Evolutionary conservation across 2,113 vertebrate genomes (phyloP).

Genomic region (Nipponia nippon): DNA sequence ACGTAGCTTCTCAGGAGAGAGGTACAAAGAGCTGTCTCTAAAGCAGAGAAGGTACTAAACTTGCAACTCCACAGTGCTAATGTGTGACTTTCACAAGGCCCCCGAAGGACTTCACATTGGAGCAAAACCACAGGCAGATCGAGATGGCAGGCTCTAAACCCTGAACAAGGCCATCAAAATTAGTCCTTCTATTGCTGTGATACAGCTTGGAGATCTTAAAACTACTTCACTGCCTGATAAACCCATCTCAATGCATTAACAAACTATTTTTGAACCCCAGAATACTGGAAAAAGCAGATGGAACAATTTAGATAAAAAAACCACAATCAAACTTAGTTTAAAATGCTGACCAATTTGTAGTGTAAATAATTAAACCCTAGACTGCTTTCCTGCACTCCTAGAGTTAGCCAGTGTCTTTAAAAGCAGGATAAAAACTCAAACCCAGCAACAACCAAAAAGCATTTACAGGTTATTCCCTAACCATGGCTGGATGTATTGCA

Average conservation of each 20-base stretch:
- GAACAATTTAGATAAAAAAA: neutral
- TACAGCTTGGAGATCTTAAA: neutral
- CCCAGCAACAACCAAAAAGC: neutral
- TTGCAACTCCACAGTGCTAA: neutral
- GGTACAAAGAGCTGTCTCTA: neutral
- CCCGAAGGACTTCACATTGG: neutral
- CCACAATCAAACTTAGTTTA: neutral
- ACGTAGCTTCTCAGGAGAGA: fast-evolving
- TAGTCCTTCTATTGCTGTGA: neutral
- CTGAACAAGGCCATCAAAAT: neutral
- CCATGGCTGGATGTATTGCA: slow-evolving; percentile 57
- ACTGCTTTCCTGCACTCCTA: neutral
- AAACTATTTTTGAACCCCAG: neutral
- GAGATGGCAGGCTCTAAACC: neutral
- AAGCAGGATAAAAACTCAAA: neutral
- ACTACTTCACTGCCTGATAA: neutral
- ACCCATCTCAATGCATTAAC: neutral
- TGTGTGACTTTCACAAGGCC: neutral
- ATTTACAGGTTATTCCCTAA: slow-evolving; percentile 70
- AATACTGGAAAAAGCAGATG: neutral
- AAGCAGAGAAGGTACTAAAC: neutral
- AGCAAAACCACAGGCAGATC: neutral
- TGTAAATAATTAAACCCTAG: neutral
- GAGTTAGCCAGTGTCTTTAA: neutral
- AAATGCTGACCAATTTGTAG: neutral